Evolutionary conservation across 2,888 invertebrate species (phyloP).

Genomic region (Drosophila affinis): DNA sequence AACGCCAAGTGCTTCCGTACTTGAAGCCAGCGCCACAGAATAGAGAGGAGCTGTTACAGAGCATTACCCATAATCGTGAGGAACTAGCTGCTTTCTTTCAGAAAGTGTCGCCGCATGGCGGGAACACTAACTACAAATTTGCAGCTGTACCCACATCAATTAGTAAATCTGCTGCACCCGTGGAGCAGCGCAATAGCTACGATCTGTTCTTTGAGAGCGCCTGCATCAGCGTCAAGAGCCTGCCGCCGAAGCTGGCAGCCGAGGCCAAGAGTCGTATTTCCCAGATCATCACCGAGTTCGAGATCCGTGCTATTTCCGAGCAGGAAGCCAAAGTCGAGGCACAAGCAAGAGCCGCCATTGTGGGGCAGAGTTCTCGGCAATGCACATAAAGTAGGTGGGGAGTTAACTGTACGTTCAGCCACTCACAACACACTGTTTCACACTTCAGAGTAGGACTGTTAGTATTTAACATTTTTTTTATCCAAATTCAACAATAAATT

Average conservation of each 20-base stretch:
- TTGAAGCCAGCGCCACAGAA: conserved; percentile 29
- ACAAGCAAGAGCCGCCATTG: conserved; percentile 4
- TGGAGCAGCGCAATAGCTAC: conserved; percentile 62
- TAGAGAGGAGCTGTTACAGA: conserved; percentile 59
- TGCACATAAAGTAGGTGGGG: conserved; percentile 47
- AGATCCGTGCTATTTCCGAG: conserved; percentile 77
- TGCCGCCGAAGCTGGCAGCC: conserved; percentile 78
- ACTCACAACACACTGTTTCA: background rate
- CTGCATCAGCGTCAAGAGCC: conserved; percentile 73
- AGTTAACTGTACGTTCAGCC: conserved; percentile 3
- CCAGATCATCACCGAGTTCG: conserved; percentile 77
- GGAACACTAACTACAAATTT: background rate
- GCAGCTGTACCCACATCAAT: background rate
- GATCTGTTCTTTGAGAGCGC: conserved; percentile 80
- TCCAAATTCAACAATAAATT: conserved; percentile 37
- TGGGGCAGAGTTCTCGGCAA: conserved; percentile 13
- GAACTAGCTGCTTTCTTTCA: conserved; percentile 58
- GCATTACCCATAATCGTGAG: conserved; percentile 57
- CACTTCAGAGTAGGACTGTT: conserved; percentile 15
- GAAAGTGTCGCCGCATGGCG: conserved; percentile 19
- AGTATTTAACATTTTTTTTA: too few relatives aligned
- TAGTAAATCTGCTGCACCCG: background rate
- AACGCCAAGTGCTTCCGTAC: background rate
- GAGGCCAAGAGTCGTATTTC: conserved; percentile 78
- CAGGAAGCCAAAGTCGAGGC: conserved; percentile 52